Base-by-base conservation (phyloP, 2,797 vertebrate genomes). In the Syngnathus acus region DNA sequence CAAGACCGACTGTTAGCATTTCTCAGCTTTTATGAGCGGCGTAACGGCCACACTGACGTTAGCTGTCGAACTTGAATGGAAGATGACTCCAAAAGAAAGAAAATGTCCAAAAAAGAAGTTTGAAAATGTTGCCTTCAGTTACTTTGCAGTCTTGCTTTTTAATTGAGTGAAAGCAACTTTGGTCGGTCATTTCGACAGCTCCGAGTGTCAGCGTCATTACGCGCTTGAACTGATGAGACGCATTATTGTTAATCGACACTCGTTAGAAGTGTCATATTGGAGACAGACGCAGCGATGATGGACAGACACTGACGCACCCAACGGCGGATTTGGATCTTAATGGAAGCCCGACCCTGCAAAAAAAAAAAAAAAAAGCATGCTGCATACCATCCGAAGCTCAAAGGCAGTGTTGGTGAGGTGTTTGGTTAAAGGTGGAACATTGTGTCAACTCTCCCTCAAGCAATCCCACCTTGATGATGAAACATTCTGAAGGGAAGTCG, bases 1-100 rank as follows among this genome's bases (percentile, higher is more conserved):
- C 68, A 65, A 78, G 81, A 81, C 80, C 67, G 84, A 89, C 87
- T 90, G 68, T 90, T 91, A 88, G 89, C 88, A 89, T 91, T 91
- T 86, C 85, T 74, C 57, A 64, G 69, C 76, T 77, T 78, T 23
- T 26, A 67, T 77, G 70, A 73, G 67, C 65, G 72, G 72, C 67
- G 71, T 75, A 75, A 66, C 39, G 26, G 40, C 64, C 40, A 75
- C 60, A 58, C 58, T 32, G 0, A 3, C 9, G 45, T 23, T 21
- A 65, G 40, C 39, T 21, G 58, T 19, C 16, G 16, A 17, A 42
- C 21, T 14, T 43, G 9, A 51, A 21, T 14, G 23, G 23, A 50
- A 38, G 17, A 37, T 65, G 48, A 39, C 54, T 37, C 1, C 26
- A 57, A 17, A 37, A 57, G 23, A 32, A 32, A 57, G 10, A 32